Evolutionary conservation across 2,888 invertebrate species (phyloP).

Genomic region (Lagria hirta): DNA sequence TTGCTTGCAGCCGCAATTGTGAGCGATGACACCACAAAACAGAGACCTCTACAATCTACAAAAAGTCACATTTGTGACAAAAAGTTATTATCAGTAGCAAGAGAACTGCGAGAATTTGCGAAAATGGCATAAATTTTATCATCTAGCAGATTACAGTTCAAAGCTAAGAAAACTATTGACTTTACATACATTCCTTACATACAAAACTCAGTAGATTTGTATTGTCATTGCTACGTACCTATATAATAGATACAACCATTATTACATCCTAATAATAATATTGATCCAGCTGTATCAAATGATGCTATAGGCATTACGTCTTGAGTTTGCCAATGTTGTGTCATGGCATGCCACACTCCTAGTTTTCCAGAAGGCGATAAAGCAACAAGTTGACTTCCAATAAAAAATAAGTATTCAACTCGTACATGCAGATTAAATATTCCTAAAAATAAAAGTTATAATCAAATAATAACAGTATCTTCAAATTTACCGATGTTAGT

Average conservation of each 20-base stretch:
- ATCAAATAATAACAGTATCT: constrained; percentile 1
- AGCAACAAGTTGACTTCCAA: constrained; percentile 97
- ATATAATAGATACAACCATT: constrained; percentile 97
- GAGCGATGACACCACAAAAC: too few species aligned
- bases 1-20: too few species aligned
- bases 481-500: constrained; percentile 66
- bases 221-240: too few species aligned
- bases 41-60: too few species aligned
- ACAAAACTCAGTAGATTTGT: too few species aligned
- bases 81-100: too few species aligned
- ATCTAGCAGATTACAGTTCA: too few species aligned
- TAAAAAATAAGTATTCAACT: constrained; percentile 95
- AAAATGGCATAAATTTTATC: too few species aligned
- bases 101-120: too few species aligned
- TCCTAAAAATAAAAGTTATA: constrained; percentile 56
- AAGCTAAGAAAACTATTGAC: too few species aligned
- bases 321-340: constrained; percentile 97
- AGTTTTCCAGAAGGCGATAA: constrained; percentile 90
- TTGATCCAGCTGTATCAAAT: constrained; percentile 96
- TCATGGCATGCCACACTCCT: constrained; percentile 99
- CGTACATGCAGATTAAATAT: constrained; percentile 89
- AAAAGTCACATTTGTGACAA: too few species aligned
- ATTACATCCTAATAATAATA: constrained; percentile 90
- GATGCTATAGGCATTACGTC: constrained; percentile 94
- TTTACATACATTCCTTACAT: too few species aligned